Conservation (phyloP, 2,113 vertebrate species). For the Dipodomys merriami region DNA sequence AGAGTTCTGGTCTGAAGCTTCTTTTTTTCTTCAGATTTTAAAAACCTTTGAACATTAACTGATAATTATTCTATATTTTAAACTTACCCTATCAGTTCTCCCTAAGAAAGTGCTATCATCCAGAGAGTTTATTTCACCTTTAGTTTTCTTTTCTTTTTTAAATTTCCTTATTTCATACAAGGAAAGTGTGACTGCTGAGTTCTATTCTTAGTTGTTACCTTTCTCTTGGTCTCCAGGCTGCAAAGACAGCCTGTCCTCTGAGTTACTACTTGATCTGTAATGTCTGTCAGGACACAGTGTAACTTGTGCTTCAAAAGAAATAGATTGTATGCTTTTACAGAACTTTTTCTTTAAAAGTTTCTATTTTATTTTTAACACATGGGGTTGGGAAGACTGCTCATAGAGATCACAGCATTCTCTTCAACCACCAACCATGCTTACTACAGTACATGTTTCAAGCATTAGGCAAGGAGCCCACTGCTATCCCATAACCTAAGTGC, state of each 20-base stretch:
- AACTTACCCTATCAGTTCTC: not conserved
- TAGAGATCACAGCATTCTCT: not conserved
- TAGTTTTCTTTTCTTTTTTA: not conserved
- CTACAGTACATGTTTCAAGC: not conserved
- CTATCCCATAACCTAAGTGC: not conserved
- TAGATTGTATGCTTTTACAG: not conserved
- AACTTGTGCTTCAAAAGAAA: conserved; percentile 34
- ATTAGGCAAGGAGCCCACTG: not conserved
- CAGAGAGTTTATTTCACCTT: conserved; percentile 23
- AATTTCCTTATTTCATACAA: not conserved
- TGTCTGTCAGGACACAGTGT: conserved; percentile 28
- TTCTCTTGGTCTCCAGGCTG: not conserved
- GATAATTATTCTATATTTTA: conserved; percentile 19
- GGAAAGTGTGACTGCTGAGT: not conserved
- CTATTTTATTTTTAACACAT: not conserved
- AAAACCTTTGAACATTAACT: conserved; percentile 28
- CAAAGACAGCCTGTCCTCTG: not conserved
- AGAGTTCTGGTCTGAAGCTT: conserved; percentile 13
- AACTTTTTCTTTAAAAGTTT: conserved; percentile 8
- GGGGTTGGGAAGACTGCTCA: not conserved
- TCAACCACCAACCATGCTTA: too few relatives aligned
- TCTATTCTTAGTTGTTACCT: conserved; percentile 10
- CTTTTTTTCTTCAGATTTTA: conserved; percentile 24
- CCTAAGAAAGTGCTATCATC: conserved; percentile 25
- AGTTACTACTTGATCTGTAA: not conserved